Evolutionary conservation across 1,140 invertebrate genomes (phyloP).

Genomic region (Meteorus sp.): DNA sequence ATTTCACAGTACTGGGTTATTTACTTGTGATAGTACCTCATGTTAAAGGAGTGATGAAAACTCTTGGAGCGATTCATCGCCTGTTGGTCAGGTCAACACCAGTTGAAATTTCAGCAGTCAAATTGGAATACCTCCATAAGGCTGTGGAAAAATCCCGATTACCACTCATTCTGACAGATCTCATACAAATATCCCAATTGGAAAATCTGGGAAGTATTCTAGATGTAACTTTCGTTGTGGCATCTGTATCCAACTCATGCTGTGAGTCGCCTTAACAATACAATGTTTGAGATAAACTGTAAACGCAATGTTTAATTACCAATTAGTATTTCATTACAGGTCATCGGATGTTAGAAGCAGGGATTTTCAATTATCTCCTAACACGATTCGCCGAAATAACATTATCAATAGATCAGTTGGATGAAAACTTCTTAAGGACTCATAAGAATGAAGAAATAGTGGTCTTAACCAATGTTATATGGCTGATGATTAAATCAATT

Average conservation of each 20-base stretch:
- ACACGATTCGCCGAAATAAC: slow-evolving; percentile 34
- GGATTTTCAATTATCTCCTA: slow-evolving; percentile 37
- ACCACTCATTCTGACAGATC: slow-evolving; percentile 30
- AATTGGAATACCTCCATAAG: slow-evolving; percentile 27
- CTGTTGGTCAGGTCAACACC: slow-evolving; percentile 28
- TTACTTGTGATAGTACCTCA: slow-evolving; percentile 34
- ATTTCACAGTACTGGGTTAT: slow-evolving; percentile 41
- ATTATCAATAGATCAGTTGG: slow-evolving; percentile 6
- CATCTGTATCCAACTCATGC: slow-evolving; percentile 30
- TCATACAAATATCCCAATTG: slow-evolving; percentile 26
- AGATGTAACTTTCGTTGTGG: slow-evolving; percentile 32
- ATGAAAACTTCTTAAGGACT: slow-evolving; percentile 23
- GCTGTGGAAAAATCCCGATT: slow-evolving; percentile 39
- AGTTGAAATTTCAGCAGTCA: slow-evolving; percentile 24
- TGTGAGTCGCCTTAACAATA: too few species aligned
- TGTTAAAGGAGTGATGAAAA: slow-evolving; percentile 20
- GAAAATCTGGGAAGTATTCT: slow-evolving; percentile 33
- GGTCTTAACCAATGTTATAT: slow-evolving; percentile 36
- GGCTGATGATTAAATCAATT: slow-evolving; percentile 36
- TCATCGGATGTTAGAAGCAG: slow-evolving; percentile 38
- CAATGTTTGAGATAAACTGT: too few species aligned
- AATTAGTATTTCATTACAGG: slow-evolving; percentile 33
- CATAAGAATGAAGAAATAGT: slow-evolving; percentile 22
- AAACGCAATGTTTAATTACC: too few species aligned
- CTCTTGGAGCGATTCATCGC: slow-evolving; percentile 29